These are phyloP conservation scores for Ceuthmochares aereus DNA, from an alignment of 2,113 vertebrate genomes.

Conservation along the genomic window DNA sequence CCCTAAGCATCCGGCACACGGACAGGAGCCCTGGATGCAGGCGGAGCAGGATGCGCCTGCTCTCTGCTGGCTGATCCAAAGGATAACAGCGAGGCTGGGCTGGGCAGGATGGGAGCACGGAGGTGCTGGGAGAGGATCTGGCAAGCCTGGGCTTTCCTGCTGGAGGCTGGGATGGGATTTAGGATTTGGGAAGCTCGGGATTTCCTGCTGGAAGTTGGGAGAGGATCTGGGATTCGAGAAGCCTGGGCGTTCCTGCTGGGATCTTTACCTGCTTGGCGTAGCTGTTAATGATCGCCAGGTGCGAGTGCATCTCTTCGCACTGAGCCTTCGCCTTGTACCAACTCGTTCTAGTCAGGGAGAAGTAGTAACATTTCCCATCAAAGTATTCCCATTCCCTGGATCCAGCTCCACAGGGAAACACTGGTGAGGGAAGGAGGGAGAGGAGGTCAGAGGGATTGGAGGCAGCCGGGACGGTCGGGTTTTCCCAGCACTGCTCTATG, in stretches of 20 bases:
- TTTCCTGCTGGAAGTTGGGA: too few relatives aligned
- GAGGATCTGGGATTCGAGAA: too few relatives aligned
- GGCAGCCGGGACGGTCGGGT: too few relatives aligned
- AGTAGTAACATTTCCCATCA: constrained; percentile 18
- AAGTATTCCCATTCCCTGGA: constrained; percentile 48
- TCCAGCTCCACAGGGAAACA: constrained; percentile 1
- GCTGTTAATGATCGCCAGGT: neutral
- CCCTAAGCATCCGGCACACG: neutral
- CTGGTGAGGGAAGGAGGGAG: neutral
- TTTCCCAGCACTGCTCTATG: too few relatives aligned
- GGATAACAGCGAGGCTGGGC: neutral
- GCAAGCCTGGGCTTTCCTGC: too few relatives aligned
- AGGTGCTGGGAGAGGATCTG: too few relatives aligned
- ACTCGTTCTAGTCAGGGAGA: neutral
- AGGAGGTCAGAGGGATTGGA: too few relatives aligned
- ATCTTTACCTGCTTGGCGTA: constrained; percentile 12
- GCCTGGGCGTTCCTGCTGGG: too few relatives aligned
- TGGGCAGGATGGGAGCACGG: neutral
- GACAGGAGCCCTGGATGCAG: neutral
- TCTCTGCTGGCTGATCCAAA: neutral
- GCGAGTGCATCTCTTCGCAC: neutral
- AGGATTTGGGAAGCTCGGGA: too few relatives aligned
- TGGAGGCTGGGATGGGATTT: too few relatives aligned
- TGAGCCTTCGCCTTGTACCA: neutral
- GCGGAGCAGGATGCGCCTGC: neutral